Percentiles rank a stretch among this genome's conserved stretches.
phyloP scores from a whole-genome alignment of 2,113 vertebrate species.

The Theristicus caerulescens region DNA sequence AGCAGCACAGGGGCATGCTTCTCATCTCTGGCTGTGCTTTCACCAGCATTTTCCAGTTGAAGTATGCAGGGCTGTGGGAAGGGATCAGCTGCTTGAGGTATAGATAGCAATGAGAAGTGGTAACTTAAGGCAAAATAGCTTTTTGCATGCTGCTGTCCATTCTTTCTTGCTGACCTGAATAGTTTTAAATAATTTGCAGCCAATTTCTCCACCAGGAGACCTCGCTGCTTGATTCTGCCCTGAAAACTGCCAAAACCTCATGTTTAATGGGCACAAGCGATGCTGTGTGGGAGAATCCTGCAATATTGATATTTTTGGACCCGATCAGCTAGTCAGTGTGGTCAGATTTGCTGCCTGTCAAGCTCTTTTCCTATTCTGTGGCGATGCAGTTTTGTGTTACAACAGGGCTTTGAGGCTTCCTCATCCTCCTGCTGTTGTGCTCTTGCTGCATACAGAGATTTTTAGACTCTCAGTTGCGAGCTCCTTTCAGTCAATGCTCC shows the following conservation, averaged over 20 bases:
- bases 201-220: not conserved
- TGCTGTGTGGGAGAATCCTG: not conserved
- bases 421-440: not conserved
- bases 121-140: not conserved
- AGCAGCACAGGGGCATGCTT: not conserved
- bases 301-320: not conserved
- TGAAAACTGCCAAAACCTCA: not conserved
- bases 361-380: not conserved
- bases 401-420: not conserved
- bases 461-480: not conserved
- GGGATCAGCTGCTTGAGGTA: not conserved
- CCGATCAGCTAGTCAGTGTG: not conserved
- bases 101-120: not conserved
- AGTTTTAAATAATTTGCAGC: not conserved
- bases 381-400: not conserved
- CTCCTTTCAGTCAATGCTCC: not conserved
- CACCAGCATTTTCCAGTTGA: not conserved
- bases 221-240: not conserved
- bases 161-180: not conserved
- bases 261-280: not conserved
- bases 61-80: not conserved
- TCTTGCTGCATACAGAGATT: not conserved
- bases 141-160: not conserved
- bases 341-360: not conserved
- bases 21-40: not conserved